phyloP scores from a whole-genome alignment of 2,797 vertebrate genomes.

The Momotus momota region DNA sequence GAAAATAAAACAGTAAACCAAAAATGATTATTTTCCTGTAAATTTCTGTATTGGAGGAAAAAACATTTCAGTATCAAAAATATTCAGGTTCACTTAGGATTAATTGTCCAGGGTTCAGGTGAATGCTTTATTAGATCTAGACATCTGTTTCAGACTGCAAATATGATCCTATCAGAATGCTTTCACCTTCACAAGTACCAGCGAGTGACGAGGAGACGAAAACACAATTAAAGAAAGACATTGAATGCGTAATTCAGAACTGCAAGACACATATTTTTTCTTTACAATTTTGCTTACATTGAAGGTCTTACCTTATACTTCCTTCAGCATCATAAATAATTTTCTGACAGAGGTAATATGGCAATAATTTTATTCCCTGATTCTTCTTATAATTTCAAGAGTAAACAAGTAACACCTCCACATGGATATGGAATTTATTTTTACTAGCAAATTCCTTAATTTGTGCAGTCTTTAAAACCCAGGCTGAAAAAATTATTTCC shows the following conservation, averaged over 20 bases:
- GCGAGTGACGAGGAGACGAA: neutral
- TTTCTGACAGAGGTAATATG: neutral
- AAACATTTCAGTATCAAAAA: neutral
- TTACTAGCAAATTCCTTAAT: neutral
- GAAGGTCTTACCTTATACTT: neutral
- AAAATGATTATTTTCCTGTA: neutral
- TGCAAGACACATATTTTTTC: neutral
- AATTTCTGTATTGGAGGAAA: neutral
- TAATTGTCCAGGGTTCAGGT: neutral
- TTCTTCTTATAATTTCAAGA: neutral
- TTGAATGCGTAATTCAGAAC: neutral
- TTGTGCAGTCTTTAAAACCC: neutral
- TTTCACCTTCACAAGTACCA: neutral
- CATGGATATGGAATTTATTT: neutral
- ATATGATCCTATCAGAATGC: neutral
- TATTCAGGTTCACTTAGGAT: neutral
- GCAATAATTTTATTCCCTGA: fast-evolving
- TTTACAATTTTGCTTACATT: neutral
- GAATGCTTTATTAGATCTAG: neutral
- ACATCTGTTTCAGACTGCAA: neutral
- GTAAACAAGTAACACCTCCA: neutral
- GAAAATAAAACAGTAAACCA: neutral
- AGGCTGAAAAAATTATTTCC: neutral
- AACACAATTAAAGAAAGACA: neutral
- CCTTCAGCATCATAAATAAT: neutral